These are phyloP conservation scores for Drosophila tani DNA, from an alignment of 1,140 invertebrate species.

Conservation along the genomic window DNA sequence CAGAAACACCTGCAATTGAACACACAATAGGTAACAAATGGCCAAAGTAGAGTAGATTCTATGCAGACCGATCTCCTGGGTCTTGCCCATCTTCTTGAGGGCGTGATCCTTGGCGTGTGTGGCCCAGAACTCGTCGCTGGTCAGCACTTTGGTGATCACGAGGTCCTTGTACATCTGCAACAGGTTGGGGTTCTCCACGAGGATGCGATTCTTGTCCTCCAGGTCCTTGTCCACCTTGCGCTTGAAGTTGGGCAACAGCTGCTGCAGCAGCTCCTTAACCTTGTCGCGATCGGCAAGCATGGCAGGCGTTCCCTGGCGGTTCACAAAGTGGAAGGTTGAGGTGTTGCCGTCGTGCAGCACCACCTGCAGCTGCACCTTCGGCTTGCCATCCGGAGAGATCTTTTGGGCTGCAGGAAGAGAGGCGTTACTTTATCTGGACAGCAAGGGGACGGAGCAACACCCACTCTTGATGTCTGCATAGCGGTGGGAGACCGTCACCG, in stretches of 20 bases:
- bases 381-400: constrained; percentile 98
- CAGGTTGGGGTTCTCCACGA: constrained; percentile 93
- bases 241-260: constrained; percentile 97
- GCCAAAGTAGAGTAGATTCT: not conserved
- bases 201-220: constrained; percentile 94
- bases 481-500: constrained; percentile 95
- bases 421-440: not conserved
- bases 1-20: constrained; percentile 89
- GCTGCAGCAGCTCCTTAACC: constrained; percentile 96
- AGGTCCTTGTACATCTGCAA: constrained; percentile 96
- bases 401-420: constrained; percentile 92
- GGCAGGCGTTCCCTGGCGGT: constrained; percentile 91
- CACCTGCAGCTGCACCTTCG: constrained; percentile 99
- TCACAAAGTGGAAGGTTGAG: constrained; percentile 99
- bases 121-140: constrained; percentile 98
- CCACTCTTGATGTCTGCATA: constrained; percentile 98
- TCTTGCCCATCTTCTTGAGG: constrained; percentile 89
- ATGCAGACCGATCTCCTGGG: constrained; percentile 92
- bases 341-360: constrained; percentile 97
- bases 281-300: constrained; percentile 96
- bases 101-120: constrained; percentile 93
- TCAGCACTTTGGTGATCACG: constrained; percentile 96
- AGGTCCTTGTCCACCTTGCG: constrained; percentile 96
- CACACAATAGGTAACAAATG: constrained; percentile 1
- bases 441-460: not conserved